Conservation (phyloP, 2,888 invertebrate genomes). For the Hesperia comma region DNA sequence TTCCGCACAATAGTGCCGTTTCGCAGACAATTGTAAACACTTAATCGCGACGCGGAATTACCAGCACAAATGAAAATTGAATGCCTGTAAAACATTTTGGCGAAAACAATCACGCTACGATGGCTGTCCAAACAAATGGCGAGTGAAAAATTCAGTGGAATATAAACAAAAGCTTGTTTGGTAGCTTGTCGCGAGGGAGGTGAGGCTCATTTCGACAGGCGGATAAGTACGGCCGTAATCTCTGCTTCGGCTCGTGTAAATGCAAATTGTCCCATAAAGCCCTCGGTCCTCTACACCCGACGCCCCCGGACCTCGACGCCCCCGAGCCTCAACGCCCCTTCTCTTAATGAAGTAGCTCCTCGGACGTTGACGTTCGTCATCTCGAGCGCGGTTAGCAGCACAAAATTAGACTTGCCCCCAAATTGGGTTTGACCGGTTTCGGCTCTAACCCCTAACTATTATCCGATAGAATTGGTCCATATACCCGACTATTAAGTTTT, state of each 20-base stretch:
- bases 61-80: conserved; percentile 60
- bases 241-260: conserved; percentile 82
- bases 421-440: conserved; percentile 62
- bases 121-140: conserved; percentile 77
- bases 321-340: conserved; percentile 52
- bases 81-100: conserved; percentile 64
- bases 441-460: conserved; percentile 32
- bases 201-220: conserved; percentile 74
- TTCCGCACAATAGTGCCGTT: conserved; percentile 22
- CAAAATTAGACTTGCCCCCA: conserved; percentile 71
- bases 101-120: conserved; percentile 57
- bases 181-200: conserved; percentile 63
- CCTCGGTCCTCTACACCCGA: conserved; percentile 60
- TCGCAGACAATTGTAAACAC: conserved; percentile 25
- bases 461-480: conserved; percentile 17
- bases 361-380: conserved; percentile 74
- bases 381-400: conserved; percentile 72
- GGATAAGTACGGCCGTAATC: conserved; percentile 82
- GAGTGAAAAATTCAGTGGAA: conserved; percentile 75
- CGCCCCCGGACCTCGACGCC: conserved; percentile 48
- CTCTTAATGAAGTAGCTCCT: conserved; percentile 79
- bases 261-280: conserved; percentile 84
- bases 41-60: conserved; percentile 48
- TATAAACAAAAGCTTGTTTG: conserved; percentile 81
- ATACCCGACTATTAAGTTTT: conserved; percentile 13